phyloP scores from a whole-genome alignment of 2,113 vertebrate genomes.

The Malaclemys terrapin region DNA sequence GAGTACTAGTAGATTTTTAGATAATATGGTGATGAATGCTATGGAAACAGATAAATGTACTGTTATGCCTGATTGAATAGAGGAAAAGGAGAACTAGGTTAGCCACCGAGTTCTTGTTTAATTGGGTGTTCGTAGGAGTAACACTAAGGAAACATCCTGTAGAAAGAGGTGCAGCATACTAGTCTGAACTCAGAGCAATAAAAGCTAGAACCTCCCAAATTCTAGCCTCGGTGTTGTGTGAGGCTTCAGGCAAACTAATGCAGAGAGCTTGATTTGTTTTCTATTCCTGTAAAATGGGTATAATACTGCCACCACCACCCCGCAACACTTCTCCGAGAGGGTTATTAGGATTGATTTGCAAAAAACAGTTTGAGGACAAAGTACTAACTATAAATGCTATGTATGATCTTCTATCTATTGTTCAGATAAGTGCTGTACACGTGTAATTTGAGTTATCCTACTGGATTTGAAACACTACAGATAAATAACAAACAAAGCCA shows the following conservation, averaged over 20 bases:
- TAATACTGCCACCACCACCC: neutral
- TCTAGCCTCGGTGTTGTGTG: neutral
- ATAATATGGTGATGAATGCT: neutral
- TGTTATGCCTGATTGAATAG: neutral
- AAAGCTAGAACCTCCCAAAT: neutral
- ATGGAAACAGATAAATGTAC: neutral
- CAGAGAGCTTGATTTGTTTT: neutral
- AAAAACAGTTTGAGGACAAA: neutral
- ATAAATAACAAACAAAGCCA: constrained; percentile 14
- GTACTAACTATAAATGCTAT: neutral
- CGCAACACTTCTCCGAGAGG: neutral
- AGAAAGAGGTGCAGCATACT: neutral
- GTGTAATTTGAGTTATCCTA: neutral
- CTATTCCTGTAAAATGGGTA: too few relatives aligned
- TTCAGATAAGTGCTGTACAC: neutral
- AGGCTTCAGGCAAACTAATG: neutral
- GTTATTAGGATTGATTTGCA: neutral
- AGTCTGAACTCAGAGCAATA: neutral
- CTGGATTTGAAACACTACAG: neutral
- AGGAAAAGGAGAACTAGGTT: neutral
- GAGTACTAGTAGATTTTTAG: neutral
- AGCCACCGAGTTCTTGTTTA: neutral
- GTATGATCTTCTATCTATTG: neutral
- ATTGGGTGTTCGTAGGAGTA: neutral
- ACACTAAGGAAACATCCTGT: neutral